phyloP scores from a whole-genome alignment of 2,888 invertebrate species.

The Caenorhabditis virilis region DNA sequence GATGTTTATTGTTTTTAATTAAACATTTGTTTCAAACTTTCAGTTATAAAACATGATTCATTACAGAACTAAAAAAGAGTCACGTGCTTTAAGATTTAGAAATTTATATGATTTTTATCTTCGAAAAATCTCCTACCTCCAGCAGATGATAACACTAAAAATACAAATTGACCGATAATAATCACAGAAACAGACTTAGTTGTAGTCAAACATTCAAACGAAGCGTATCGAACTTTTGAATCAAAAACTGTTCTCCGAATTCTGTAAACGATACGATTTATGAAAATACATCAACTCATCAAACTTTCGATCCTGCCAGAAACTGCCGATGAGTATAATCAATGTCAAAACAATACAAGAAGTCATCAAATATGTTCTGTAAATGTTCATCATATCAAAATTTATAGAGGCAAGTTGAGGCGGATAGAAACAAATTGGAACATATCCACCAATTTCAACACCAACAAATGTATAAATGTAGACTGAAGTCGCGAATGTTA shows the following conservation, averaged over 20 bases:
- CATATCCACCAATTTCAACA: neutral
- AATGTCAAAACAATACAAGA: constrained; percentile 9
- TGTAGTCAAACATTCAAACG: constrained; percentile 23
- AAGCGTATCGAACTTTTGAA: constrained; percentile 15
- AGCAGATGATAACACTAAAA: constrained; percentile 10
- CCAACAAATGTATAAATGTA: too few relatives aligned
- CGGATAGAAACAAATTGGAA: constrained; percentile 1
- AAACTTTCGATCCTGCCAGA: constrained; percentile 6
- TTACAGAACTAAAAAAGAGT: too few relatives aligned
- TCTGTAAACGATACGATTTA: constrained; percentile 6
- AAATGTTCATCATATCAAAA: constrained; percentile 12
- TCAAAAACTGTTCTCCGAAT: constrained; percentile 9
- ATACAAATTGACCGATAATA: constrained; percentile 20
- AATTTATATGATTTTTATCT: neutral
- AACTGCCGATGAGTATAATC: constrained; percentile 6
- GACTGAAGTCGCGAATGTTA: too few relatives aligned
- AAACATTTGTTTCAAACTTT: too few relatives aligned
- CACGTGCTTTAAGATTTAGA: constrained; percentile 9
- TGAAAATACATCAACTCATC: neutral
- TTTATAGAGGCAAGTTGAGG: neutral
- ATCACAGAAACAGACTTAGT: constrained; percentile 26
- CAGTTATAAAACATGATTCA: too few relatives aligned
- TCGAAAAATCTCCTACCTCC: constrained; percentile 5
- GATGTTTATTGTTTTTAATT: too few relatives aligned
- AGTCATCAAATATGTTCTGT: constrained; percentile 11